Evolutionary conservation across 2,888 invertebrate genomes (phyloP).

Genomic region (Hecatera dysodea): DNA sequence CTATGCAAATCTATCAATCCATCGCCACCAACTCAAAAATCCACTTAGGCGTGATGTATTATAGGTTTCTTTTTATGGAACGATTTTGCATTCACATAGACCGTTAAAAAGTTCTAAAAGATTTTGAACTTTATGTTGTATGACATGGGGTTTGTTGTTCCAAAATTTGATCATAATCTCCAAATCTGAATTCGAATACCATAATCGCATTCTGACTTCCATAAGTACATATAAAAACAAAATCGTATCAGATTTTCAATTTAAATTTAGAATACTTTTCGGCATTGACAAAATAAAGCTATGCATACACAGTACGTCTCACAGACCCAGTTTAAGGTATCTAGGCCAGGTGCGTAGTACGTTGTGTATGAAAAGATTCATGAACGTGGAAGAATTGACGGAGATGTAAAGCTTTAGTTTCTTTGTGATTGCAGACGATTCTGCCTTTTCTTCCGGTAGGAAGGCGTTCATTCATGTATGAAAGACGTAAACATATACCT

Average conservation of each 20-base stretch:
- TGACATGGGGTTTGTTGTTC: no score
- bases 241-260: slow-evolving; percentile 11
- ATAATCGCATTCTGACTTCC: no score
- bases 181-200: no score
- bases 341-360: slow-evolving; percentile 40
- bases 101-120: no score
- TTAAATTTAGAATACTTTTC: slow-evolving; percentile 31
- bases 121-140: no score
- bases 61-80: no score
- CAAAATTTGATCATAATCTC: no score
- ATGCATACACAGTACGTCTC: background rate
- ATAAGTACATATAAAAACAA: slow-evolving; percentile 1
- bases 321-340: slow-evolving; percentile 9
- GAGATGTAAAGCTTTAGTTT: slow-evolving; percentile 4
- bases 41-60: no score
- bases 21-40: no score
- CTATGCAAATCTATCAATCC: no score
- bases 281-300: slow-evolving; percentile 9
- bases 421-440: slow-evolving; percentile 40
- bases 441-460: slow-evolving; percentile 26
- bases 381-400: slow-evolving; percentile 40
- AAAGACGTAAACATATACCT: background rate
- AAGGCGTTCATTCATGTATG: slow-evolving; percentile 21
- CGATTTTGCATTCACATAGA: no score
- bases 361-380: slow-evolving; percentile 41